A percentile compares a stretch with the other conserved stretches of the same genome.
These are phyloP conservation scores for Myathropa florea DNA, from an alignment of 2,888 invertebrate genomes.

Conservation along the genomic window DNA sequence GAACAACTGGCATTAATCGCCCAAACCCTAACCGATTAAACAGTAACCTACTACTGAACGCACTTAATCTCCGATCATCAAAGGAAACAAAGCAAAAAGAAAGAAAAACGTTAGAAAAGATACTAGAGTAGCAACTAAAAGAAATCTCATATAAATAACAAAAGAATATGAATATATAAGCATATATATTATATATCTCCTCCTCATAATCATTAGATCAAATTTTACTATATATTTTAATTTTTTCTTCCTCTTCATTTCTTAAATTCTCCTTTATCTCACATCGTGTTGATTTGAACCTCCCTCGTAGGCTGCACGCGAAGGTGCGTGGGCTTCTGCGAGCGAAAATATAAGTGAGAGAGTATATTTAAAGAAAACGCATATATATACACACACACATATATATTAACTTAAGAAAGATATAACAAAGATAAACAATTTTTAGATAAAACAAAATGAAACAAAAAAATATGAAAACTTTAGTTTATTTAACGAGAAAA, in stretches of 20 bases:
- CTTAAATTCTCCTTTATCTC: background rate
- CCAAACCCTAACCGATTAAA: conserved; percentile 84
- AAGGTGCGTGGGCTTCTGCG: background rate
- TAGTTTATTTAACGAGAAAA: conserved; percentile 16
- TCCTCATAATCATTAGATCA: conserved; percentile 70
- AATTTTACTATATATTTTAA: conserved; percentile 62
- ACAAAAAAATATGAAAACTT: conserved; percentile 8
- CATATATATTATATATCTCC: conserved; percentile 47
- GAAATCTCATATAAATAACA: conserved; percentile 50
- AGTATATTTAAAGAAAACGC: conserved; percentile 19
- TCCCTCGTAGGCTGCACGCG: background rate
- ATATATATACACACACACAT: conserved; percentile 8
- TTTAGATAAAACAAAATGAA: conserved; percentile 51
- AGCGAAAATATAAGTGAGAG: conserved; percentile 24
- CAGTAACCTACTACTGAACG: background rate
- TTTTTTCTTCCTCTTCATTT: conserved; percentile 15
- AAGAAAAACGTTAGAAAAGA: conserved; percentile 17
- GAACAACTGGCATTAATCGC: conserved; percentile 89
- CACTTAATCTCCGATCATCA: conserved; percentile 30
- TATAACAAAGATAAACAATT: conserved; percentile 60
- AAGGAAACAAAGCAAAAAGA: conserved; percentile 1
- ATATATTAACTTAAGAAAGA: conserved; percentile 31
- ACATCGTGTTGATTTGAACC: background rate
- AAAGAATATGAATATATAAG: conserved; percentile 54
- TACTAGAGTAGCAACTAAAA: conserved; percentile 50